Percentiles rank a stretch among this genome's conserved stretches.
phyloP scores from a whole-genome alignment of 2,113 vertebrate genomes.

The Tricholaema leucomelas region DNA sequence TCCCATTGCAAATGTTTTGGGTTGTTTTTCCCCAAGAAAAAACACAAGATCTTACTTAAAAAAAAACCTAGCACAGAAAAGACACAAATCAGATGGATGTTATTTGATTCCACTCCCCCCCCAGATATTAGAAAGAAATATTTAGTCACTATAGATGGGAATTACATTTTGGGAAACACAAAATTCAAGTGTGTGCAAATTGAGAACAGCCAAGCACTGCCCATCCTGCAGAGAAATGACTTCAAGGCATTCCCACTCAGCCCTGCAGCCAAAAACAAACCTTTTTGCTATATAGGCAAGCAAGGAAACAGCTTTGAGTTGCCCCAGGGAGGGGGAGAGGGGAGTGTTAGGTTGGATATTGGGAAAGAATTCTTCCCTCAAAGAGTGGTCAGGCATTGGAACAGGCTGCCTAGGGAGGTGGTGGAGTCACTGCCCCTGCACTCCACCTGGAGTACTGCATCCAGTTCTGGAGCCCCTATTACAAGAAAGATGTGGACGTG shows the following conservation, averaged over 20 bases:
- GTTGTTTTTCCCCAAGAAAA: not conserved
- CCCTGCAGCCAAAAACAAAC: not conserved
- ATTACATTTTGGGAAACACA: slow-evolving; percentile 35
- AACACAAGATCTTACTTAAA: not conserved
- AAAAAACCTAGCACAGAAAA: not conserved
- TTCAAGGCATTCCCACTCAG: not conserved
- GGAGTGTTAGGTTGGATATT: no score
- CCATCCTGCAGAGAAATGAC: not conserved
- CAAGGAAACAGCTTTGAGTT: not conserved
- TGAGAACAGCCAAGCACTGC: slow-evolving; percentile 21
- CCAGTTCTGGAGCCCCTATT: no score
- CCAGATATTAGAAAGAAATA: not conserved
- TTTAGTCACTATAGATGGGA: not conserved
- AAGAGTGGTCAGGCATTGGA: no score
- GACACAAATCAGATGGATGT: slow-evolving; percentile 6
- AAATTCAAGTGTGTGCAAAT: slow-evolving; percentile 26
- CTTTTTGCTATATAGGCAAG: not conserved
- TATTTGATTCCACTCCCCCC: not conserved
- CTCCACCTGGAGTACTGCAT: no score
- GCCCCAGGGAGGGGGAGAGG: no score
- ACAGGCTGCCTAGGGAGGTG: no score
- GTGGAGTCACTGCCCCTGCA: no score
- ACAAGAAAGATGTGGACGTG: no score
- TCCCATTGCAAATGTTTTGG: not conserved
- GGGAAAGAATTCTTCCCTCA: no score